Evolutionary conservation across 2,888 invertebrate genomes (phyloP).

Genomic region (Cataglyphis cursor): DNA sequence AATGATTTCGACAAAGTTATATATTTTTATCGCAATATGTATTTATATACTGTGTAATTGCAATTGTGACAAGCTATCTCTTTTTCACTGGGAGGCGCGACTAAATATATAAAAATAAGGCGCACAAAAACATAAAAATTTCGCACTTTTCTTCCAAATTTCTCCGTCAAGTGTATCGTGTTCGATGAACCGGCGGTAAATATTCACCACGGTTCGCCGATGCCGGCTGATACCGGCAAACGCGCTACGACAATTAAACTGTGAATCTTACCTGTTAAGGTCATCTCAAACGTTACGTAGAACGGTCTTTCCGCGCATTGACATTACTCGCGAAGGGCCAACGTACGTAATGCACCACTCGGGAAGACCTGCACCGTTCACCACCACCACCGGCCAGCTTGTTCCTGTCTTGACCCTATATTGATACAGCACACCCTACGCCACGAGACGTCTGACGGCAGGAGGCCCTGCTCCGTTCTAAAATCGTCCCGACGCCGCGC

Average conservation of each 20-base stretch:
- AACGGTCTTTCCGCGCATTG: conserved; percentile 77
- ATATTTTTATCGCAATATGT: neutral
- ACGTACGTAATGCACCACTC: conserved; percentile 26
- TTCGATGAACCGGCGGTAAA: neutral
- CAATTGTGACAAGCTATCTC: neutral
- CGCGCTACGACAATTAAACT: conserved; percentile 12
- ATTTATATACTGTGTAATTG: neutral
- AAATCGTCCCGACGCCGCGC: conserved; percentile 82
- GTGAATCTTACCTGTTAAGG: conserved; percentile 83
- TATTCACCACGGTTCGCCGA: neutral
- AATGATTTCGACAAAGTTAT: neutral
- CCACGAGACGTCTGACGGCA: conserved; percentile 81
- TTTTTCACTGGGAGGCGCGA: neutral
- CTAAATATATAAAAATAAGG: conserved; percentile 24
- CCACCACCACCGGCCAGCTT: conserved; percentile 65
- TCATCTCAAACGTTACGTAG: conserved; percentile 81
- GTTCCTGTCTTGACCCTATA: conserved; percentile 67
- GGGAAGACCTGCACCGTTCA: conserved; percentile 47
- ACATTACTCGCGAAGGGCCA: conserved; percentile 77
- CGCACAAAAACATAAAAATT: conserved; percentile 12
- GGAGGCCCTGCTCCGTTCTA: conserved; percentile 84
- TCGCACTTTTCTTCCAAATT: neutral
- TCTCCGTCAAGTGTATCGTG: neutral
- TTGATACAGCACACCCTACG: conserved; percentile 79
- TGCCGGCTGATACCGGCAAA: conserved; percentile 37